Conservation (phyloP, 2,797 vertebrate species). For the Lagorchestes hirsutus region DNA sequence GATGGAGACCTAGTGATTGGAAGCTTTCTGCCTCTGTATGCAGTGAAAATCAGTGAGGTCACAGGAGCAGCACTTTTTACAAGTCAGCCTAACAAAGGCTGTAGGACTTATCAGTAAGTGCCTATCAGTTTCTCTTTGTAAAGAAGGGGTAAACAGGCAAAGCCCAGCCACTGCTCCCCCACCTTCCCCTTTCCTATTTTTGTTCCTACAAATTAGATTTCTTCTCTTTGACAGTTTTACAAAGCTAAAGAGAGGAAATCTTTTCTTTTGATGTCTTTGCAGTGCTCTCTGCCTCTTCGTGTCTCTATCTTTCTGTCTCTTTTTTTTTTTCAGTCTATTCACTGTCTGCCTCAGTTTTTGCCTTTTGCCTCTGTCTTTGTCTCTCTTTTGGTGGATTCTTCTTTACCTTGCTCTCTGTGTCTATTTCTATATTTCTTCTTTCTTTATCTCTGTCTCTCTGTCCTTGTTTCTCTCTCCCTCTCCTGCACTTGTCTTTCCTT, state of each 20-base stretch:
- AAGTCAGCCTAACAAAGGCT: not conserved
- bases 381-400: no score
- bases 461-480: not conserved
- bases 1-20: not conserved
- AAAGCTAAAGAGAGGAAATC: not conserved
- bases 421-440: not conserved
- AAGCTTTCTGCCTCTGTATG: not conserved
- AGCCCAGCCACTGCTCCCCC: rapidly evolving
- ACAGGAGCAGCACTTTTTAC: not conserved
- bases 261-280: no score
- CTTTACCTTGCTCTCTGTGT: not conserved
- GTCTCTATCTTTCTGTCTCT: no score
- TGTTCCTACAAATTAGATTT: not conserved
- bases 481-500: no score
- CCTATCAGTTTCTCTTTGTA: not conserved
- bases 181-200: not conserved
- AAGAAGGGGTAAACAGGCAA: not conserved
- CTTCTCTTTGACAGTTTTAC: not conserved
- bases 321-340: no score
- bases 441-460: not conserved
- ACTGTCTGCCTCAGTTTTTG: no score
- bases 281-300: not conserved
- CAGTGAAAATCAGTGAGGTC: not conserved
- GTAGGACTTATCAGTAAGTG: not conserved
- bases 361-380: no score